Percentiles rank a stretch among this genome's conserved stretches.
phyloP scores from a whole-genome alignment of 2,797 vertebrate species.

The Tragelaphus oryx region DNA sequence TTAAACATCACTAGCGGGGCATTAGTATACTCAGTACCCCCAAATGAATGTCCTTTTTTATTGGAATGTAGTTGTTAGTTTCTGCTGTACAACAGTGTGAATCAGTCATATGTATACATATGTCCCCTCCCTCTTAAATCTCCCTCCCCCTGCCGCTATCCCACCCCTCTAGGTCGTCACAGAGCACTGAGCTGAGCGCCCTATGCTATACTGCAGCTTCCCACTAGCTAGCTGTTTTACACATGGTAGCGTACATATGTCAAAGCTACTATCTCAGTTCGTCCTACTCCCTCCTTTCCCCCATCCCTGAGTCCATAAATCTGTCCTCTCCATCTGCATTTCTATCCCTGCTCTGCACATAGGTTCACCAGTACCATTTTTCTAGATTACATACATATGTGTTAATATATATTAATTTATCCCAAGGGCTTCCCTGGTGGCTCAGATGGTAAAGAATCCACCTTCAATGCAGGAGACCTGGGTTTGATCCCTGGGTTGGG shows the following conservation, averaged over 20 bases:
- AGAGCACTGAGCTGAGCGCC: neutral
- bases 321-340: neutral
- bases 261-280: neutral
- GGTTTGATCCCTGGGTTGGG: neutral
- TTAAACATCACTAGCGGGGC: neutral
- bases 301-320: neutral
- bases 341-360: neutral
- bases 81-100: neutral
- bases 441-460: neutral
- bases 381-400: neutral
- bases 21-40: neutral
- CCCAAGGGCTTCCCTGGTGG: neutral
- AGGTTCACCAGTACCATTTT: neutral
- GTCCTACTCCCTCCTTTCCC: neutral
- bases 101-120: neutral
- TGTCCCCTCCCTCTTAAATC: neutral
- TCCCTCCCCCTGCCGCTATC: neutral
- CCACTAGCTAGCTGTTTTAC: neutral
- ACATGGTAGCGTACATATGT: neutral
- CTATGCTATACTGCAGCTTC: neutral
- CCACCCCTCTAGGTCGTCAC: neutral
- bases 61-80: neutral
- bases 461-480: neutral
- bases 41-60: neutral
- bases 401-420: neutral